phyloP scores from a whole-genome alignment of 2,113 vertebrate genomes.

The Amblyornis subalaris region DNA sequence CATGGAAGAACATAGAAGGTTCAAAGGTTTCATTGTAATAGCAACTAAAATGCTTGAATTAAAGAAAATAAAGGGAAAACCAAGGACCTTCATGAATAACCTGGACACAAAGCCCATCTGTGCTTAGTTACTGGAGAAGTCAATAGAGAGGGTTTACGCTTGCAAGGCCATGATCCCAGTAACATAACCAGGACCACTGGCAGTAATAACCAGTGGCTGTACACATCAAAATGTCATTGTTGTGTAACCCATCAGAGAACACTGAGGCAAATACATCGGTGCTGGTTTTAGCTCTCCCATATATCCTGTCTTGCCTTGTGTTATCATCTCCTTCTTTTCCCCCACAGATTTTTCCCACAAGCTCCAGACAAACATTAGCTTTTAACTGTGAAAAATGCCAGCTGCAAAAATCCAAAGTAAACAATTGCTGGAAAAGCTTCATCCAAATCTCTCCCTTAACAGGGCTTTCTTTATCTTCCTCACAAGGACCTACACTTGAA shows the following conservation, averaged over 20 bases:
- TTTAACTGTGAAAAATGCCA: slow-evolving; percentile 37
- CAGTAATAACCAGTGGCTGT: neutral
- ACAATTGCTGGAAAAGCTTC: slow-evolving; percentile 38
- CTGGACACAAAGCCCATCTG: slow-evolving; percentile 29
- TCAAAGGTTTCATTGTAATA: slow-evolving; percentile 36
- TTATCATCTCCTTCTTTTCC: neutral
- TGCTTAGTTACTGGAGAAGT: neutral
- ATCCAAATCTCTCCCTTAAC: slow-evolving; percentile 18
- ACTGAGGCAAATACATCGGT: neutral
- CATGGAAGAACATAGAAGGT: neutral
- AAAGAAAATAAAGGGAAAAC: neutral
- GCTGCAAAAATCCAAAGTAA: slow-evolving; percentile 43
- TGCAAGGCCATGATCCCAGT: neutral
- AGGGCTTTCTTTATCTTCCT: slow-evolving; percentile 27
- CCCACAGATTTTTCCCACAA: neutral
- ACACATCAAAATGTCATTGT: neutral
- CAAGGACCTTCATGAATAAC: neutral
- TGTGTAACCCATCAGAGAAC: neutral
- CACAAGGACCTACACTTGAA: neutral
- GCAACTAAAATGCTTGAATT: neutral
- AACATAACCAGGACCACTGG: neutral
- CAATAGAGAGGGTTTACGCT: neutral
- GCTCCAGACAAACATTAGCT: neutral
- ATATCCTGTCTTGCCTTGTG: neutral
- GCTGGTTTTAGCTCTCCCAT: neutral